A percentile compares a stretch with the other conserved stretches of the same genome.
Conservation (phyloP, 2,113 vertebrate genomes). For the Danio rerio region GRCz12tu NC_133180.1:56622001-56622500, state of each 20-base stretch:
- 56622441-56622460: conserved; percentile 82
- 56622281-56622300: conserved; percentile 89
- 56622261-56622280: conserved; percentile 86
- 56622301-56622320: conserved; percentile 83
- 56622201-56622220: conserved; percentile 72
- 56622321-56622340: conserved; percentile 80
- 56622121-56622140: conserved; percentile 88
- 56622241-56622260: conserved; percentile 94
- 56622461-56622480: conserved; percentile 83
- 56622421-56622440: not conserved
- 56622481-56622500: conserved; percentile 87
- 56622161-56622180: conserved; percentile 93
- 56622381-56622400: not conserved
- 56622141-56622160: conserved; percentile 86
- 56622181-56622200: conserved; percentile 91
- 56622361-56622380: conserved; percentile 75
- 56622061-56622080: conserved; percentile 84
- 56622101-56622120: conserved; percentile 88
- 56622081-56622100: conserved; percentile 90
- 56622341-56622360: conserved; percentile 90
- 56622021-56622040: conserved; percentile 93
- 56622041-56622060: conserved; percentile 94
- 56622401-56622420: conserved; percentile 4
- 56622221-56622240: conserved; percentile 93
- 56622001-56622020: conserved; percentile 92